phyloP scores from a whole-genome alignment of 2,113 vertebrate species.

The Aleadryas rufinucha region DNA sequence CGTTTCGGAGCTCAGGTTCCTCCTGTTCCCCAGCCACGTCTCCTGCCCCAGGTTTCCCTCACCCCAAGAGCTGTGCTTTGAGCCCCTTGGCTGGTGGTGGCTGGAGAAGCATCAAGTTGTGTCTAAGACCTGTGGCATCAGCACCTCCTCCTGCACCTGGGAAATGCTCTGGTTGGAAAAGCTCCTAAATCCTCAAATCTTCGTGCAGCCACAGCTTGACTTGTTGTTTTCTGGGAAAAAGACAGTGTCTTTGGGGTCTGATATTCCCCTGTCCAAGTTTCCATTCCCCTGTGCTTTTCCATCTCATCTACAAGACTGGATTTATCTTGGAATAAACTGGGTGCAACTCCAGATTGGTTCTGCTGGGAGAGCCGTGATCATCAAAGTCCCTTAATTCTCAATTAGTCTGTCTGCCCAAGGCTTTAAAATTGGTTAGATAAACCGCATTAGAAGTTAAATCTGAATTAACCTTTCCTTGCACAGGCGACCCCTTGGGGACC shows the following conservation, averaged over 20 bases:
- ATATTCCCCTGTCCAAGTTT: background rate
- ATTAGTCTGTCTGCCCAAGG: background rate
- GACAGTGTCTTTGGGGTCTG: background rate
- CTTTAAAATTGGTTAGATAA: slow-evolving; percentile 26
- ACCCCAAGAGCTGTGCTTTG: background rate
- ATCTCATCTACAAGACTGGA: background rate
- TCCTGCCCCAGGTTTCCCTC: background rate
- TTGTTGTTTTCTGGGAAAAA: background rate
- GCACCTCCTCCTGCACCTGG: background rate
- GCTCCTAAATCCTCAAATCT: background rate
- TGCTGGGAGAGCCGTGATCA: background rate
- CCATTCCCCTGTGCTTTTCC: background rate
- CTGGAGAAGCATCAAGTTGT: background rate
- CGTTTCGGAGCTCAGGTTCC: background rate
- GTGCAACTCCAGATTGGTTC: background rate
- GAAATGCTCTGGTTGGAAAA: background rate
- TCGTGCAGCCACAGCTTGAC: background rate
- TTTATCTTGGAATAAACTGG: background rate
- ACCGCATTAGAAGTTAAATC: background rate
- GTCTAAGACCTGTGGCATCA: fast-evolving
- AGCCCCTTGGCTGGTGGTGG: background rate
- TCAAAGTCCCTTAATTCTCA: slow-evolving; percentile 21
- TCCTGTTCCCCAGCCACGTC: fast-evolving
- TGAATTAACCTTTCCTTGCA: slow-evolving; percentile 1
- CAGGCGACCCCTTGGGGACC: background rate